Evolutionary conservation across 2,888 invertebrate genomes (phyloP), one percentile per base, ranked within the genome.

Genomic region (Erebia epiphron): DNA sequence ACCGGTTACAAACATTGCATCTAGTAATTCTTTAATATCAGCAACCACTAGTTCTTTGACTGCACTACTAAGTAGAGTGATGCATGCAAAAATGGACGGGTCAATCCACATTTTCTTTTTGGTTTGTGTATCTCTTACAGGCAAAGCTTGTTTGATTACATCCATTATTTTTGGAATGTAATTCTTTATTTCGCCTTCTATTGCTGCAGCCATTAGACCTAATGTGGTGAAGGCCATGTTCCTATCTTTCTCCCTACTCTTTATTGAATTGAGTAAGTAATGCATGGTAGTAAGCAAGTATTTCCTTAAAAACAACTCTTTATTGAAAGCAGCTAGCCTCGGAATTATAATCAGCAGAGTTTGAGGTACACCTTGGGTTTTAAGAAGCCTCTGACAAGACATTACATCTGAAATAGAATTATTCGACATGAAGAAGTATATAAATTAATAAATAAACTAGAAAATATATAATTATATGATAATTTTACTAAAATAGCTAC

Each of bases 1-100:
- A 0, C 99, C 98, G 8, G 98, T 98, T 1, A 97, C 96, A 83
- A 99, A 95, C 97, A 99, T 98, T 61, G 97, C 96, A 77, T 98
- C 98, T 43, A 99, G 90, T 57, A 99, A 94, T 71, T 97, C 97
- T 71, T 95, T 95, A 5, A 99, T 96, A 78, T 98, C 98, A 77
- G 93, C 90, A 9, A 96, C 95, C 14, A 98, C 97, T 49, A 95
- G 94, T 35, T 96, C 95, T 75, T 97, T 96, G 0, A 98, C 96
- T 1, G 99, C 97, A 85, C 97, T 96, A 0, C 98, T 98, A 9
- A 99, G 89, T 76, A 99, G 94, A 43, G 98, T 98, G 26, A 99
- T 96, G 85, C 99, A 99, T 43, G 97, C 96, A 86, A 99, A 99
- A 64, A 99, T 97, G 0, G 98, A 96, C 0, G 98, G 97, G 83